Evolutionary conservation across 1,140 invertebrate species (phyloP).

Genomic region (Dendroctonus valens): DNA sequence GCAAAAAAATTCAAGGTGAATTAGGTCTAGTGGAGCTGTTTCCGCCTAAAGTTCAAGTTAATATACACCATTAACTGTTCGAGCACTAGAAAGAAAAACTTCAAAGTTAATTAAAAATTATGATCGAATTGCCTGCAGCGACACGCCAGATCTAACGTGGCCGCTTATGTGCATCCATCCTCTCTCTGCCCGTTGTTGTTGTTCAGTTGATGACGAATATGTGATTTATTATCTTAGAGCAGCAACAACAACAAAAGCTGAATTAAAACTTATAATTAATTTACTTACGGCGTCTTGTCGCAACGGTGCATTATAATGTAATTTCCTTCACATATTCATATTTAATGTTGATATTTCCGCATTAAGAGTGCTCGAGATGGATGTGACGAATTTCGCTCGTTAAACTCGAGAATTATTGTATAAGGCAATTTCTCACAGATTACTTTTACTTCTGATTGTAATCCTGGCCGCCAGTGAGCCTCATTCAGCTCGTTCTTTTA

Average conservation of each 20-base stretch:
- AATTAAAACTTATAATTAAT: conserved; percentile 16
- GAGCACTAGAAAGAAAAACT: conserved; percentile 9
- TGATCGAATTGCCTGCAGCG: conserved; percentile 34
- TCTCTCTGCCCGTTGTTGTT: conserved; percentile 2
- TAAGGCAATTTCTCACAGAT: neutral
- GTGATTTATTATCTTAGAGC: conserved; percentile 22
- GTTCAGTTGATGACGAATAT: conserved; percentile 16
- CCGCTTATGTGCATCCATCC: conserved; percentile 9
- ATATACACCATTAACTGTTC: too few species aligned
- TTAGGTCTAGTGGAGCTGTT: too few species aligned
- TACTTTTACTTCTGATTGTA: neutral
- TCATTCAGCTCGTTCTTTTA: too few species aligned
- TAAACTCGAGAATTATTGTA: too few species aligned
- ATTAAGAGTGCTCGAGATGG: too few species aligned
- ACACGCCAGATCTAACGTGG: conserved; percentile 24
- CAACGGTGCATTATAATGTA: conserved; percentile 15
- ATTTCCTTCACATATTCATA: neutral
- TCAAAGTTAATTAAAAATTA: conserved; percentile 38
- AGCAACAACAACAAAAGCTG: conserved; percentile 1
- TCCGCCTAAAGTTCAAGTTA: too few species aligned
- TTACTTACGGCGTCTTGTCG: conserved; percentile 3
- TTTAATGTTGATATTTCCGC: too few species aligned
- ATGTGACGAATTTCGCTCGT: too few species aligned
- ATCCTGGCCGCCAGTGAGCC: neutral
- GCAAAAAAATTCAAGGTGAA: too few species aligned